These are phyloP conservation scores for Porites rus DNA, from an alignment of 92 coral and sea anemone genomes.

Conservation along the genomic window DNA sequence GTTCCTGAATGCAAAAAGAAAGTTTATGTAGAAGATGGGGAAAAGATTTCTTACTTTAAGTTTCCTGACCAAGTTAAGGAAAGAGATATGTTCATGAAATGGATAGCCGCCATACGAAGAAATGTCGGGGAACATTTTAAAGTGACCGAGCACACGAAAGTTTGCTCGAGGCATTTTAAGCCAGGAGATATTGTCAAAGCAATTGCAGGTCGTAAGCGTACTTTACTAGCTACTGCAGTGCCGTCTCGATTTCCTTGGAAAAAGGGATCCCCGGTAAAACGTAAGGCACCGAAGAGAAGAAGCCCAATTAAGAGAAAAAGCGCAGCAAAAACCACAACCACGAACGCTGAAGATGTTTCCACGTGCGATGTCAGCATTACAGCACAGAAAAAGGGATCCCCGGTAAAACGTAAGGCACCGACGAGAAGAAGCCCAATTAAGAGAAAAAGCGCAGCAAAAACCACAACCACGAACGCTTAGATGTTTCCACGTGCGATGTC, in stretches of 20 bases:
- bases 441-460: not conserved
- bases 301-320: not conserved
- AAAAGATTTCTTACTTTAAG: not conserved
- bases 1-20: not conserved
- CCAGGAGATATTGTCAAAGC: not conserved
- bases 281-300: not conserved
- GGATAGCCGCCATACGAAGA: not conserved
- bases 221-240: not conserved
- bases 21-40: not conserved
- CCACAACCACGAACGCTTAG: too few species aligned
- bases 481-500: not conserved
- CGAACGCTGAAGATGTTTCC: too few species aligned
- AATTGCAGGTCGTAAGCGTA: not conserved
- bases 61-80: not conserved
- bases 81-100: not conserved
- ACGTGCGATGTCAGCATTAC: too few species aligned
- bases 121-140: not conserved
- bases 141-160: too few species aligned
- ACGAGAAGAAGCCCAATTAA: constrained; percentile 1
- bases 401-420: not conserved
- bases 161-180: not conserved
- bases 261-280: not conserved
- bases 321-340: not conserved
- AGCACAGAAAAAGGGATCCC: not conserved
- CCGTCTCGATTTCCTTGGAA: constrained; percentile 2